A percentile compares a stretch with the other conserved stretches of the same genome.
phyloP scores from a whole-genome alignment of 2,113 vertebrate species.

The Tangachromis dhanisi region DNA sequence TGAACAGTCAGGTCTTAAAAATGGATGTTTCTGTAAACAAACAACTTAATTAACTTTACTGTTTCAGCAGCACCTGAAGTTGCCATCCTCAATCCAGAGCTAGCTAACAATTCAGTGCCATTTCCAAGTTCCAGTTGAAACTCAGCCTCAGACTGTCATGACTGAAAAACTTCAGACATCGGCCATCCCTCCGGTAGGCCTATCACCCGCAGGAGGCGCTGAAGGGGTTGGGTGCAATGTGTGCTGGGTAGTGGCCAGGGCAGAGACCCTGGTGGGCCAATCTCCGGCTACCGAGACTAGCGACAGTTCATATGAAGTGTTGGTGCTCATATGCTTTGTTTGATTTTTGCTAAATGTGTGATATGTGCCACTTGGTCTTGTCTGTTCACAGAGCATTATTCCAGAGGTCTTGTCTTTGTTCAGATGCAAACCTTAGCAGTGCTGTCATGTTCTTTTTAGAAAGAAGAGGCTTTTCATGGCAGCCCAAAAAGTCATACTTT shows the following conservation, averaged over 20 bases:
- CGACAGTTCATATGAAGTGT: neutral
- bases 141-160: neutral
- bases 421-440: neutral
- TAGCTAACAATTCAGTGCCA: neutral
- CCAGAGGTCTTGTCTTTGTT: neutral
- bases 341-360: neutral
- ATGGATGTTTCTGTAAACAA: neutral
- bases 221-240: neutral
- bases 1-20: neutral
- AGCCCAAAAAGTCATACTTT: neutral
- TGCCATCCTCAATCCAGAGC: neutral
- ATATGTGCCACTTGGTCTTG: neutral
- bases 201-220: neutral
- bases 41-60: neutral
- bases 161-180: neutral
- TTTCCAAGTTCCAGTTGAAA: neutral
- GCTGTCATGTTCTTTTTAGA: neutral
- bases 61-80: neutral
- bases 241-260: rapidly evolving
- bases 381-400: neutral
- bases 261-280: neutral
- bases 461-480: neutral
- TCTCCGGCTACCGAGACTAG: rapidly evolving
- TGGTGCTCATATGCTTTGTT: neutral
- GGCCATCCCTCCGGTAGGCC: neutral